These are phyloP conservation scores for Cheilosia pagana DNA, from an alignment of 2,888 invertebrate genomes.

Conservation along the genomic window DNA sequence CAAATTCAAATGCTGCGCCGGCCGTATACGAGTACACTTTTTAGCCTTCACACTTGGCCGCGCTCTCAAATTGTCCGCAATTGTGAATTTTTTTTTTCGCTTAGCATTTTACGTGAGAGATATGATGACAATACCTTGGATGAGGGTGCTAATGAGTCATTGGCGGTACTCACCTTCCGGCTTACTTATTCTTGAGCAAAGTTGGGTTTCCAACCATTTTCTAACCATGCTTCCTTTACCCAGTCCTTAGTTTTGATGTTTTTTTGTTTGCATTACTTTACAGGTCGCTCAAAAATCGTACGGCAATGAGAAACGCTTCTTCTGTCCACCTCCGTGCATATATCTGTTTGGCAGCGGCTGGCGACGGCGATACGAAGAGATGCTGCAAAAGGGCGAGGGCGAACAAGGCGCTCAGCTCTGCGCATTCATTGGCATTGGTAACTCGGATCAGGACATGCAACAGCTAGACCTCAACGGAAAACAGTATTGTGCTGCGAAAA, in stretches of 20 bases:
- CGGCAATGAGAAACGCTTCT: slow-evolving; percentile 99
- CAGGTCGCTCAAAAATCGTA: slow-evolving; percentile 99
- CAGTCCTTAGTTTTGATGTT: neutral
- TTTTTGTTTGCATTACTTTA: slow-evolving; percentile 17
- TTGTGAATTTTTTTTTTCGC: slow-evolving; percentile 48
- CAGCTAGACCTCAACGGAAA: slow-evolving; percentile 99
- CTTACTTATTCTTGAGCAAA: neutral
- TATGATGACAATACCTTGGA: slow-evolving; percentile 41
- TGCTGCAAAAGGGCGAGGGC: slow-evolving; percentile 94
- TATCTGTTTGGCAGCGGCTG: slow-evolving; percentile 99
- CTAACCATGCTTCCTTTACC: no score
- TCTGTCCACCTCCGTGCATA: slow-evolving; percentile 99
- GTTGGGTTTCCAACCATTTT: neutral
- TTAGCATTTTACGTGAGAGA: slow-evolving; percentile 18
- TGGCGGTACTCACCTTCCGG: neutral
- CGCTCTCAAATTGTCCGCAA: slow-evolving; percentile 76
- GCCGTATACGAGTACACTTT: slow-evolving; percentile 29
- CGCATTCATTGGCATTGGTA: slow-evolving; percentile 99
- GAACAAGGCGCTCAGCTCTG: slow-evolving; percentile 97
- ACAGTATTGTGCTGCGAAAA: slow-evolving; percentile 99
- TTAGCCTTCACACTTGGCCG: slow-evolving; percentile 83
- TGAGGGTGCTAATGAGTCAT: slow-evolving; percentile 39
- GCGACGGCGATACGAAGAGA: slow-evolving; percentile 96
- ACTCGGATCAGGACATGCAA: slow-evolving; percentile 99
- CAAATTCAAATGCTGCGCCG: slow-evolving; percentile 64